Evolutionary conservation across 2,888 invertebrate species (phyloP).

Genomic region (Rugalucina vietnamica): DNA sequence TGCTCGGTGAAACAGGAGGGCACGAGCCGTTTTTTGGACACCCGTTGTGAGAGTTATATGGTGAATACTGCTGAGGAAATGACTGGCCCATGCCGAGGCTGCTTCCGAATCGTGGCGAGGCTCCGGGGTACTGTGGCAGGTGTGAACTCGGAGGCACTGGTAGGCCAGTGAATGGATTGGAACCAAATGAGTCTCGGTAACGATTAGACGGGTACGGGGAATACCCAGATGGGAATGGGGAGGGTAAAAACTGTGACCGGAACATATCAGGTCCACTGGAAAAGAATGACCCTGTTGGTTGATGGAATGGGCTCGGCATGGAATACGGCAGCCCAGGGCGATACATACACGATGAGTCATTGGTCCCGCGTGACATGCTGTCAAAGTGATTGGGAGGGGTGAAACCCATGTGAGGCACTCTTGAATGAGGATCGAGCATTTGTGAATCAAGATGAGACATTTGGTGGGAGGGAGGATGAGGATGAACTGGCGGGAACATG

Average conservation of each 20-base stretch:
- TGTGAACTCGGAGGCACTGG: constrained; percentile 56
- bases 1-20: constrained; percentile 75
- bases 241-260: constrained; percentile 65
- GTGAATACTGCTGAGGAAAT: constrained; percentile 62
- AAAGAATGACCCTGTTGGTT: constrained; percentile 65
- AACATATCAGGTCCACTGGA: constrained; percentile 66
- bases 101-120: constrained; percentile 56
- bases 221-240: constrained; percentile 65
- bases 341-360: constrained; percentile 65
- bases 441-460: constrained; percentile 65
- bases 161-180: constrained; percentile 58
- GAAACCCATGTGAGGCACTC: constrained; percentile 63
- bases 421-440: constrained; percentile 66
- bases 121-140: constrained; percentile 60
- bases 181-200: constrained; percentile 59
- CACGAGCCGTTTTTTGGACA: constrained; percentile 75
- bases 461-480: constrained; percentile 61
- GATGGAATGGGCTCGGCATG: constrained; percentile 56
- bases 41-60: constrained; percentile 67
- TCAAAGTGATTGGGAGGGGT: constrained; percentile 63
- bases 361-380: constrained; percentile 60
- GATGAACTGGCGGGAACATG: constrained; percentile 62
- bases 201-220: constrained; percentile 63
- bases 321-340: constrained; percentile 58
- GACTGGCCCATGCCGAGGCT: constrained; percentile 57